phyloP scores from a whole-genome alignment of 2,113 vertebrate genomes.

The Thomomys bottae region DNA sequence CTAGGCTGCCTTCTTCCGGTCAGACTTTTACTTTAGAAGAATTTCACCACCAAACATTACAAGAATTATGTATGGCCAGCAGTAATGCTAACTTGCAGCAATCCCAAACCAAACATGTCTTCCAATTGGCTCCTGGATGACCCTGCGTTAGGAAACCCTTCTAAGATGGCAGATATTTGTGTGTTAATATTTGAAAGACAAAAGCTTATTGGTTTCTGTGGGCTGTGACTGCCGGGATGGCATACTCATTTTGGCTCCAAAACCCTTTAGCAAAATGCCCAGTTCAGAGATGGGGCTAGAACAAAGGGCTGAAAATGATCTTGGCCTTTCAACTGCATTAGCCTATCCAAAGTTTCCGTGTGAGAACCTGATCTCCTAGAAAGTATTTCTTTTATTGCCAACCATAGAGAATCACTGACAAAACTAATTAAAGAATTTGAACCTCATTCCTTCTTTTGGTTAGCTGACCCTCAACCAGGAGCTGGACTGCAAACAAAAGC shows the following conservation, averaged over 20 bases:
- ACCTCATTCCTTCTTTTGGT: constrained; percentile 66
- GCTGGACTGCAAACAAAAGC: constrained; percentile 67
- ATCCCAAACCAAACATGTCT: constrained; percentile 19
- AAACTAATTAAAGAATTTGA: constrained; percentile 81
- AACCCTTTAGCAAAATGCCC: constrained; percentile 53
- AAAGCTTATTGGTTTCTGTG: neutral
- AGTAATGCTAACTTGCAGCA: neutral
- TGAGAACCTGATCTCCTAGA: constrained; percentile 73
- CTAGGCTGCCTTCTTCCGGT: neutral
- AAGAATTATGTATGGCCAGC: neutral
- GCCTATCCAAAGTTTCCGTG: constrained; percentile 66
- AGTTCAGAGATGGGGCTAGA: constrained; percentile 59
- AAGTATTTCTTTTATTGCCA: constrained; percentile 78
- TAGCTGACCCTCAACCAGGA: constrained; percentile 73
- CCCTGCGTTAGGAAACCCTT: neutral
- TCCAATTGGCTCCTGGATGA: neutral
- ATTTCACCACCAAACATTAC: neutral
- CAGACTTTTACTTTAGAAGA: neutral
- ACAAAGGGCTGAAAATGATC: constrained; percentile 75
- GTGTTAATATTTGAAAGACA: constrained; percentile 4
- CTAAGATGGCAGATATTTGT: constrained; percentile 8
- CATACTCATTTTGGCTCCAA: constrained; percentile 57
- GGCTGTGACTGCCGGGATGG: constrained; percentile 20
- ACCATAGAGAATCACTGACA: constrained; percentile 73
- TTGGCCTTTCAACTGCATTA: constrained; percentile 71